Base-by-base conservation (phyloP, 2,888 invertebrate genomes). In the Sthenelais limicola region DNA sequence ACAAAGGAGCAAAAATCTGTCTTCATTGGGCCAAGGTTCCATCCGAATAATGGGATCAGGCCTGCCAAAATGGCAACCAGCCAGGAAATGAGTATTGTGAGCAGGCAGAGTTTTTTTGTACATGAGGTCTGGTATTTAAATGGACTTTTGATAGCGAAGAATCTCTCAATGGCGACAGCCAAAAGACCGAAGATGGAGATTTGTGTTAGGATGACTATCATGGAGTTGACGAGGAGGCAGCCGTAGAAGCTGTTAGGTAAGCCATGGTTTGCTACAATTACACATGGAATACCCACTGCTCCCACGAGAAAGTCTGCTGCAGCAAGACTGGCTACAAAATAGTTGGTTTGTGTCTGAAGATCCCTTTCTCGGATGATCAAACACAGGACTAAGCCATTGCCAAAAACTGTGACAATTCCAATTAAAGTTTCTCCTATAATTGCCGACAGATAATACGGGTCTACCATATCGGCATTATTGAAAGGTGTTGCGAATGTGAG, bases 101-200 rank as follows among this genome's bases (percentile, higher is more conserved):
- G 43, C 24, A 80, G 71, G 9, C 83, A 82, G 9, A 78, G 73
- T 21, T 76, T 78, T 5, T 80, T 74, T 3, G 85, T 83, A 76
- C 83, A 72, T 56, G 79, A 54, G 21, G 78, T 71, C 35, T 81
- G 79, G 74, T 86, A 86, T 28, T 77, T 70, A 75, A 84, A 86
- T 1, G 86, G 86, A 68, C 82, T 78, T 35, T 80, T 82, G 18
- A 87, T 85, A 21, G 87, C 87, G 9, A 84, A 58, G 72, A 83
- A 86, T 52, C 86, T 77, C 67, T 87, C 87, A 38, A 84, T 73
- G 5, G 87, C 86, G 15, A 87, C 82, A 2, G 81, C 82, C 28
- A 85, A 76, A 43, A 87, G 79, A 68, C 83, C 84, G 52, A 86
- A 84, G 49, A 86, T 84, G 30, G 86, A 86, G 56, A 84, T 81